Evolutionary conservation across 2,888 invertebrate genomes (phyloP), one percentile per base, ranked within the genome.

Genomic region (Patella ulyssiponensis): DNA sequence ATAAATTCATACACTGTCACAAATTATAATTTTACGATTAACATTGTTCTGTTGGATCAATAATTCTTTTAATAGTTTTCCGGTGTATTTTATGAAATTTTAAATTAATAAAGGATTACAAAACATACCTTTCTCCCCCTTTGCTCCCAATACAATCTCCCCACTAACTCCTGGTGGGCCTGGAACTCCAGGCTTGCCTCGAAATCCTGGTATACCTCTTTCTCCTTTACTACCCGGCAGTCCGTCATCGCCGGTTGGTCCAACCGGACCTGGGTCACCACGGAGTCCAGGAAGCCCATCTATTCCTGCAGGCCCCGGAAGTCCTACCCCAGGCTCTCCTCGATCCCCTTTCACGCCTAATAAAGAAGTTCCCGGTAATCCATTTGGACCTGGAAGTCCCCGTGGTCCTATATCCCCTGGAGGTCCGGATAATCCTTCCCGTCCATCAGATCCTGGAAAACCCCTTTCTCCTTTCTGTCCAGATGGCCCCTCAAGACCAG

Each of bases 401-500:
- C 83, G 82, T 20, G 80, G 54, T 51, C 83, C 84, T 53, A 78
- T 76, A 54, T 78, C 72, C 44, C 79, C 79, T 27, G 74, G 73
- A 64, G 52, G 56, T 3, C 86, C 85, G 20, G 83, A 81, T 5
- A 82, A 80, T 23, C 86, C 86, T 33, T 82, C 81, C 15, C 77
- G 74, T 78, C 86, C 86, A 33, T 82, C 80, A 51, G 79, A 33
- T 11, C 72, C 77, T 11, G 69, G 33, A 5, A 64, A 69, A 14
- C 73, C 77, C 12, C 70, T 51, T 53, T 51, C 33, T 3, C 78
- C 78, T 9, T 52, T 53, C n/a, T 23, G 33, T 33, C 77, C 77
- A 9, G 23, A 23, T 20, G 58, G 27, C 14, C 77, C 77, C 20
- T 71, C 54, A 3, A 64, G 14, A 11, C 64, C 64, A 9, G 64